phyloP scores from a whole-genome alignment of 2,888 invertebrate species.

The Pseudococcus viburni region DNA sequence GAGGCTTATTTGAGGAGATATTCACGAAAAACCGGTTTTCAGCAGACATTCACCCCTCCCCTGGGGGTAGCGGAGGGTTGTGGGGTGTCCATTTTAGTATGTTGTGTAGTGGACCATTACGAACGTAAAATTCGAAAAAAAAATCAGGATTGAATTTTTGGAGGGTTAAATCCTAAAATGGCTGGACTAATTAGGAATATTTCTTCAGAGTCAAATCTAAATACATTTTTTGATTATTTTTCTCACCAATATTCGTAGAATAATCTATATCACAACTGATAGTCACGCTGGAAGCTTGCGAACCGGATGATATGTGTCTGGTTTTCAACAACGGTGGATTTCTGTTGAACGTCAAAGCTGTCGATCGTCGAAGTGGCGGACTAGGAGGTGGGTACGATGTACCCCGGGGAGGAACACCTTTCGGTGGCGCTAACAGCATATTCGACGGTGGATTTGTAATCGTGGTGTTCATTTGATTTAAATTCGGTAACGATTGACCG shows the following conservation, averaged over 20 bases:
- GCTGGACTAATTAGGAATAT: too few relatives aligned
- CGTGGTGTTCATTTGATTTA: conserved; percentile 74
- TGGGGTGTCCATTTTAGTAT: too few relatives aligned
- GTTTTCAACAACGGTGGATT: conserved; percentile 88
- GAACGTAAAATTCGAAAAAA: too few relatives aligned
- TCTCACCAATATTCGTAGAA: conserved; percentile 71
- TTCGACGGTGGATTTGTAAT: conserved; percentile 73
- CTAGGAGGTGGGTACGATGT: conserved; percentile 89
- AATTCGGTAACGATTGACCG: conserved; percentile 86
- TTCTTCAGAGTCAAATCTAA: background rate
- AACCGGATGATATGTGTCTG: conserved; percentile 78
- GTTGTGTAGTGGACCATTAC: too few relatives aligned
- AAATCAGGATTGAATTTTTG: too few relatives aligned
- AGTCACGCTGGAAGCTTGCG: conserved; percentile 69
- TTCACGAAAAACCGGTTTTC: too few relatives aligned
- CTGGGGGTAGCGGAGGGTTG: too few relatives aligned
- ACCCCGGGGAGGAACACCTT: conserved; percentile 74
- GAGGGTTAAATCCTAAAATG: too few relatives aligned
- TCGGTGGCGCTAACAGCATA: conserved; percentile 72
- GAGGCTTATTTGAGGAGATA: too few relatives aligned
- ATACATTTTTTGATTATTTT: background rate
- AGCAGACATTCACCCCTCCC: too few relatives aligned
- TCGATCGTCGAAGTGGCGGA: conserved; percentile 74
- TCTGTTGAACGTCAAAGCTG: conserved; percentile 80
- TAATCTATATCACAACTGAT: conserved; percentile 72